Evolutionary conservation across 2,113 vertebrate genomes (phyloP).

Genomic region (Todiramphus saurophagus): DNA sequence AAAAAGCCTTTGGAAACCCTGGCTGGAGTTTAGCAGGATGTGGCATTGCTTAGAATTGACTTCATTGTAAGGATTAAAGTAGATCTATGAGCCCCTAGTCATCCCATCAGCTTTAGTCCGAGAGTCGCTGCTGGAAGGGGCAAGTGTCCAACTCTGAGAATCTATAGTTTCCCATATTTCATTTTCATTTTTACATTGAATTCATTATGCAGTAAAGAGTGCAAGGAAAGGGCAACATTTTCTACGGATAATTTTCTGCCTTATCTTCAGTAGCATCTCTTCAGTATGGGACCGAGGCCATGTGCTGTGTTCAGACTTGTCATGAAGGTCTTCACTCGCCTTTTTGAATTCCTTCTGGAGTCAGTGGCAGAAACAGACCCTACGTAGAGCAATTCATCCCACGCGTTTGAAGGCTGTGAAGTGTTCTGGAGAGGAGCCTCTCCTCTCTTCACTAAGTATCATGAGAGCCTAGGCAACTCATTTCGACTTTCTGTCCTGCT

Average conservation of each 20-base stretch:
- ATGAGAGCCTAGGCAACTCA: not conserved
- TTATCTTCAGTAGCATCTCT: conserved; percentile 17
- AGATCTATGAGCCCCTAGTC: not conserved
- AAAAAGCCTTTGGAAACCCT: conserved; percentile 38
- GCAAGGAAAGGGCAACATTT: conserved; percentile 33
- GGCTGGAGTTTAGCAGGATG: conserved; percentile 7
- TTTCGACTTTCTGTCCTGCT: not conserved
- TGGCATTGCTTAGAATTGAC: not conserved
- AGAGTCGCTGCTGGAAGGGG: not conserved
- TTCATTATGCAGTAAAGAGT: conserved; percentile 40
- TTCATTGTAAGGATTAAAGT: not conserved
- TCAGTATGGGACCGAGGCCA: not conserved
- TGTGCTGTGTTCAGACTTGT: not conserved
- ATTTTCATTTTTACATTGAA: conserved; percentile 52
- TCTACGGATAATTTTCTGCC: conserved; percentile 52
- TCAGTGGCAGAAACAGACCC: not conserved
- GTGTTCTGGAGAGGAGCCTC: not conserved
- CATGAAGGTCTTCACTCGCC: not conserved
- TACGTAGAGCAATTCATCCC: not conserved
- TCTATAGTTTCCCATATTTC: not conserved
- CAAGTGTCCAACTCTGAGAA: not conserved
- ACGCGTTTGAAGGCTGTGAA: not conserved
- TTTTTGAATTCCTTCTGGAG: not conserved
- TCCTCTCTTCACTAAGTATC: not conserved
- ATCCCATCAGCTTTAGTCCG: not conserved